These are phyloP conservation scores for roundworm (Caenorhabditis elegans) DNA, from an alignment of 1,140 invertebrate species.

Conservation along the genomic window DNA sequence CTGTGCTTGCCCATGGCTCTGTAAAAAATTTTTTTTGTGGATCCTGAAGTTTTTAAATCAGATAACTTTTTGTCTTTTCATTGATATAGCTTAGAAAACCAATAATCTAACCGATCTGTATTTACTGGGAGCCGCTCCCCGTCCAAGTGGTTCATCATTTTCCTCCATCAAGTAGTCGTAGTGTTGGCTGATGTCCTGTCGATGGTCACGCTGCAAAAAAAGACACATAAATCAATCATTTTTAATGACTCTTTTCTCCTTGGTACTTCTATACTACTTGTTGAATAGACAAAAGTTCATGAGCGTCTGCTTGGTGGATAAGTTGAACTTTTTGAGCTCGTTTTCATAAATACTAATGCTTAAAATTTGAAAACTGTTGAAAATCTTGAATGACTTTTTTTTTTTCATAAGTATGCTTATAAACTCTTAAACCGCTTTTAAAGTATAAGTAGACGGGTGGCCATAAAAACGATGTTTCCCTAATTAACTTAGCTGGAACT, in stretches of 20 bases:
- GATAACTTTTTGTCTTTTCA: no score
- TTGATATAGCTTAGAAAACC: no score
- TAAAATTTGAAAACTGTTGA: no score
- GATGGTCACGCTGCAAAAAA: slow-evolving; percentile 24
- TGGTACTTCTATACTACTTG: not conserved
- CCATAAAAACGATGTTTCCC: no score
- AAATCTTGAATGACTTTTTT: no score
- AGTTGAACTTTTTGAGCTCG: no score
- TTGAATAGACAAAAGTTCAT: not conserved
- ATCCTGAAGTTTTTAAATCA: no score
- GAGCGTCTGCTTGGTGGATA: not conserved
- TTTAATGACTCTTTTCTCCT: not conserved
- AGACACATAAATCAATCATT: slow-evolving; percentile 13
- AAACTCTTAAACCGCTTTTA: no score
- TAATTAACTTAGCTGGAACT: no score
- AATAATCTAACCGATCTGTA: slow-evolving; percentile 9
- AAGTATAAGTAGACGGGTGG: no score
- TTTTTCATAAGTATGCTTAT: no score
- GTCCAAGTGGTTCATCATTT: slow-evolving; percentile 12
- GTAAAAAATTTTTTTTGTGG: not conserved
- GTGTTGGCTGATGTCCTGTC: slow-evolving; percentile 25
- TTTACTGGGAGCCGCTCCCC: not conserved
- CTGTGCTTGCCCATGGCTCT: not conserved
- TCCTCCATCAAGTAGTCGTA: slow-evolving; percentile 22
- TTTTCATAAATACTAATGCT: no score